Base-by-base conservation (phyloP, 2,113 vertebrate species). In the Eulemur macaco region DNA sequence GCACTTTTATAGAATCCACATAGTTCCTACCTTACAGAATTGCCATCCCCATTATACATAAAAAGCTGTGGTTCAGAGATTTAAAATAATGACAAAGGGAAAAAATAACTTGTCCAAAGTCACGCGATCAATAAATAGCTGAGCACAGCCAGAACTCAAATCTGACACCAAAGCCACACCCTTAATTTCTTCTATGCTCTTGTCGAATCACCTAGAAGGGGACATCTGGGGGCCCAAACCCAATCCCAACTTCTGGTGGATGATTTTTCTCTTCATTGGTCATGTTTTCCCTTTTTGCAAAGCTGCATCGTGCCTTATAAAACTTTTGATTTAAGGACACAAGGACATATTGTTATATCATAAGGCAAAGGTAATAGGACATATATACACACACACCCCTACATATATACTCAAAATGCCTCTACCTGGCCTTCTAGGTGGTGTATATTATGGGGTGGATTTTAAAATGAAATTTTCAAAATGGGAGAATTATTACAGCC, bases 221-320 rank as follows among this genome's bases (percentile, higher is more conserved):
- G 85, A 39, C 39, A 29, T 20, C 15, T 29, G 9, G 42, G 45
- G n/a, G 31, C 39, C 8, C 4, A 10, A 39, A 31, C 1, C 9
- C 56, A 69, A 39, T 18, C 31, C 47, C 3, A 1, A 23, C 18
- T 10, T 66, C 56, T 8, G 15, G 27, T 14, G 37, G 4, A 12
- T 27, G 7, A 15, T 3, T 17, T 9, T n/a, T 17, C 7, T n/a
- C 58, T 37, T 80, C 29, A 8, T 25, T 13, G 1, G 15, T 7
- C n/a, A 8, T 4, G 3, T 2, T 31, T 78, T 45, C 34, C 23
- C 76, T 73, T 56, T 71, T 11, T 66, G 31, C 52, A 66, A 11
- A 64, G 34, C 20, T 6, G 21, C 3, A 4, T 11, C 14, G 1
- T 0, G 20, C 12, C 13, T 39, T n/a, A 34, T 0, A 39, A 20